A percentile compares a stretch with the other conserved stretches of the same genome.
These are phyloP conservation scores for Heteromurus nitidus DNA, from an alignment of 2,888 invertebrate genomes.

Conservation along the genomic window DNA sequence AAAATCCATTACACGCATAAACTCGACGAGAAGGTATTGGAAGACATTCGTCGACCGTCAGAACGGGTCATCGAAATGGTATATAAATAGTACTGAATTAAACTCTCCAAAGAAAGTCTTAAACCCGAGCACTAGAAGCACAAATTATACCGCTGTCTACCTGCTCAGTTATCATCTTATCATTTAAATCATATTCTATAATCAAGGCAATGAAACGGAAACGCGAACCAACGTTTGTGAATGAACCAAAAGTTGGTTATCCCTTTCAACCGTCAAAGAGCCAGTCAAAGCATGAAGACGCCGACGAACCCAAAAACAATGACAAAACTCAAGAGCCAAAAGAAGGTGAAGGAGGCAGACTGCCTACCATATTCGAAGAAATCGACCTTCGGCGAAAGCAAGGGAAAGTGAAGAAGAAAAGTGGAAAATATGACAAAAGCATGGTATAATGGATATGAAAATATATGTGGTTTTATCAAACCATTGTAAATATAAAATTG, in stretches of 20 bases:
- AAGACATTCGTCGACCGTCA: slow-evolving; percentile 26
- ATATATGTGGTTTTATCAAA: too few relatives aligned
- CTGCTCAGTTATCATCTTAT: neutral
- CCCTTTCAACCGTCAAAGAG: neutral
- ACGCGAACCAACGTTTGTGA: slow-evolving; percentile 4
- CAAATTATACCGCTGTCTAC: neutral
- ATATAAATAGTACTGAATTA: too few relatives aligned
- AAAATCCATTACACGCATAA: slow-evolving; percentile 32
- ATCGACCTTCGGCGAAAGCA: slow-evolving; percentile 21
- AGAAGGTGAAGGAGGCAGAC: neutral
- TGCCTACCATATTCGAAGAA: slow-evolving; percentile 26
- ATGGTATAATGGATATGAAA: too few relatives aligned
- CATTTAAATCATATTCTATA: neutral
- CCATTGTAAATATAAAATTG: neutral
- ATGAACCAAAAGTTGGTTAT: neutral
- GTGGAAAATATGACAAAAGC: slow-evolving; percentile 6
- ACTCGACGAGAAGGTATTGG: slow-evolving; percentile 17
- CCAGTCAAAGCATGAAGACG: neutral
- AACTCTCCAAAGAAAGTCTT: neutral
- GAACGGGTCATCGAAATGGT: slow-evolving; percentile 6
- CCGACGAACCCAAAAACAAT: neutral
- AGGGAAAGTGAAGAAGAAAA: neutral
- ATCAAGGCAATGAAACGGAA: neutral
- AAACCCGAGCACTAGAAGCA: neutral
- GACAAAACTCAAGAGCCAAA: neutral